phyloP scores from a whole-genome alignment of 2,797 vertebrate species.

The Falco concolor region DNA sequence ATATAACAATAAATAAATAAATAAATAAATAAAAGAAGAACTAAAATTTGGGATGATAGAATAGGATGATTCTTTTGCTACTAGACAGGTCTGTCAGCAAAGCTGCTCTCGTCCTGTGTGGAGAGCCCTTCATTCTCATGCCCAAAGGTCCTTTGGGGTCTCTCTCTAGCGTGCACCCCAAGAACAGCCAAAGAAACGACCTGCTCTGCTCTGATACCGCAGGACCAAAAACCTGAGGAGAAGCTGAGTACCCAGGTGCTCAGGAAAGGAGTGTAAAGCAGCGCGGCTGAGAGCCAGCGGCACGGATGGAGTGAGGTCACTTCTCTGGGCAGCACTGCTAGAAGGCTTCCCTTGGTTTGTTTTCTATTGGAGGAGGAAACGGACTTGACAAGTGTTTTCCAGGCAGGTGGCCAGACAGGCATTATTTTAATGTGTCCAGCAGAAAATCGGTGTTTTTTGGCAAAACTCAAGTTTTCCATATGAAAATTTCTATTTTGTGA shows the following conservation, averaged over 20 bases:
- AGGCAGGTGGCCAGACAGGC: slow-evolving; percentile 38
- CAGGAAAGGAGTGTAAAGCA: rapidly evolving
- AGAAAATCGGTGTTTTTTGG: background rate
- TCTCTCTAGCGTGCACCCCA: rapidly evolving
- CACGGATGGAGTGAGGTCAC: background rate
- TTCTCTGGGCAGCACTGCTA: background rate
- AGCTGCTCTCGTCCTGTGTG: rapidly evolving
- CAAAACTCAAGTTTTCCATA: background rate
- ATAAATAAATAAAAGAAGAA: background rate
- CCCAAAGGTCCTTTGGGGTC: background rate
- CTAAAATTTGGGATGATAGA: background rate
- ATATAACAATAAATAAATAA: background rate
- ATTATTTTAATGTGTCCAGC: background rate
- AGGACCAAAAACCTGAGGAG: background rate
- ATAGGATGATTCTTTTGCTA: background rate
- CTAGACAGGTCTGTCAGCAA: background rate
- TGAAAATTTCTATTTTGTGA: background rate
- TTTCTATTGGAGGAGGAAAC: background rate
- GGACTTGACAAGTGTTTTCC: background rate
- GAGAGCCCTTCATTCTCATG: background rate
- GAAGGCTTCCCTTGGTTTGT: background rate
- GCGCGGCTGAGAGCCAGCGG: background rate
- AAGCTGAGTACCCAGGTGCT: background rate
- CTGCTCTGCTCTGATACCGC: background rate
- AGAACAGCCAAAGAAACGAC: rapidly evolving